phyloP scores from a whole-genome alignment of 1,140 invertebrate species.

The Coenobita brevimanus region DNA sequence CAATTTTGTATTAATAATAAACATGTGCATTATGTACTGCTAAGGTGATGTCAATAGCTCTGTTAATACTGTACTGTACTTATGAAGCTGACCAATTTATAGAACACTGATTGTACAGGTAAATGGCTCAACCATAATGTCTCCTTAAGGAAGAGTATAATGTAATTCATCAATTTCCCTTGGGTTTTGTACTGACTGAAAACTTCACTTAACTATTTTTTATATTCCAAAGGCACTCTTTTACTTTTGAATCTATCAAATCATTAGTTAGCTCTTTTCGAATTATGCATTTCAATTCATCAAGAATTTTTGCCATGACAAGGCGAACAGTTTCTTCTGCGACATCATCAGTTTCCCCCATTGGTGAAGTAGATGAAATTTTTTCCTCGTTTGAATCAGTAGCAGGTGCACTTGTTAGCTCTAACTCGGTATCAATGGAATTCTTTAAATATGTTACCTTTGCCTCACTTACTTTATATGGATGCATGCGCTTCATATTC shows the following conservation, averaged over 20 bases:
- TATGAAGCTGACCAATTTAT: too few species aligned
- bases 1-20: too few species aligned
- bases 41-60: too few species aligned
- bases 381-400: slow-evolving; percentile 5
- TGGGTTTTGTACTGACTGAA: too few species aligned
- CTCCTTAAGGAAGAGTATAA: too few species aligned
- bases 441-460: slow-evolving; percentile 6
- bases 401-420: slow-evolving; percentile 15
- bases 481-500: slow-evolving; percentile 33
- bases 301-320: slow-evolving; percentile 38
- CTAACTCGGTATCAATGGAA: slow-evolving; percentile 34
- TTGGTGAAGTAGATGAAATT: background rate
- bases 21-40: too few species aligned
- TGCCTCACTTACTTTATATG: slow-evolving; percentile 15
- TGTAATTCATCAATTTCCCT: too few species aligned
- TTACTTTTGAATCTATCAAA: slow-evolving; percentile 16
- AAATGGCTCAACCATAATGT: too few species aligned
- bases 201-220: too few species aligned
- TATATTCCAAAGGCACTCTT: slow-evolving; percentile 15
- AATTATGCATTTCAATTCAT: slow-evolving; percentile 16
- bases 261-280: slow-evolving; percentile 37
- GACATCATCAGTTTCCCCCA: background rate
- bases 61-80: too few species aligned
- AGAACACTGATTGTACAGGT: too few species aligned
- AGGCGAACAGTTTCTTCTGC: slow-evolving; percentile 30